Evolutionary conservation across 2,888 invertebrate genomes (phyloP).

Genomic region (Agonum fuliginosum): DNA sequence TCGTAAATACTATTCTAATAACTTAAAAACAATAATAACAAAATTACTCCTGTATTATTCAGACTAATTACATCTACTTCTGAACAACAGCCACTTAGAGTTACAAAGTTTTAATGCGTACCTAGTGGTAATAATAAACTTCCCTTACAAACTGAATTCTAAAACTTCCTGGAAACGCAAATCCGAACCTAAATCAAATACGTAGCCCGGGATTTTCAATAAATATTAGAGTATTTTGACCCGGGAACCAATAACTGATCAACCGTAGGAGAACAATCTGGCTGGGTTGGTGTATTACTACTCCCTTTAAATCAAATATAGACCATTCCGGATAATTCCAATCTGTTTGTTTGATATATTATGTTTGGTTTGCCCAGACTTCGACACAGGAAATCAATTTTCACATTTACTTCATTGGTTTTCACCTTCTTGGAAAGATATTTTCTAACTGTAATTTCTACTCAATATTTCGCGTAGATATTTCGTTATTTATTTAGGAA

Average conservation of each 20-base stretch:
- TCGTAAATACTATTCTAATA: background rate
- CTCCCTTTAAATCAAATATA: background rate
- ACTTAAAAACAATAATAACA: constrained; percentile 7
- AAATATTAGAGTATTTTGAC: constrained; percentile 20
- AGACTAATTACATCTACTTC: constrained; percentile 17
- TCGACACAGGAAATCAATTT: constrained; percentile 10
- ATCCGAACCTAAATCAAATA: background rate
- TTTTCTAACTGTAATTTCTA: constrained; percentile 2
- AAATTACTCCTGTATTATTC: constrained; percentile 5
- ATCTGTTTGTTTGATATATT: constrained; percentile 15
- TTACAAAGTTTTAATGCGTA: constrained; percentile 28
- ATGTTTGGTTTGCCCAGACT: constrained; percentile 9
- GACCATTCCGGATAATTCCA: constrained; percentile 14
- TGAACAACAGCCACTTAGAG: background rate
- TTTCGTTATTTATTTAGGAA: constrained; percentile 26
- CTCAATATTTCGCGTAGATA: background rate
- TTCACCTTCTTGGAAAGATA: background rate
- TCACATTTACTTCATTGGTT: constrained; percentile 11
- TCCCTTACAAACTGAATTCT: background rate
- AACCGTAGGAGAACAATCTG: background rate
- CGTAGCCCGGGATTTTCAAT: constrained; percentile 8
- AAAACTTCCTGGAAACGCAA: background rate
- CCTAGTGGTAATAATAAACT: constrained; percentile 7
- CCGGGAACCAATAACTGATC: constrained; percentile 29
- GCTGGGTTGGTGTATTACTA: too few species aligned